Evolutionary conservation across 2,113 vertebrate genomes (phyloP), one percentile per base, ranked within the genome.

Genomic region (Alethe castanea): DNA sequence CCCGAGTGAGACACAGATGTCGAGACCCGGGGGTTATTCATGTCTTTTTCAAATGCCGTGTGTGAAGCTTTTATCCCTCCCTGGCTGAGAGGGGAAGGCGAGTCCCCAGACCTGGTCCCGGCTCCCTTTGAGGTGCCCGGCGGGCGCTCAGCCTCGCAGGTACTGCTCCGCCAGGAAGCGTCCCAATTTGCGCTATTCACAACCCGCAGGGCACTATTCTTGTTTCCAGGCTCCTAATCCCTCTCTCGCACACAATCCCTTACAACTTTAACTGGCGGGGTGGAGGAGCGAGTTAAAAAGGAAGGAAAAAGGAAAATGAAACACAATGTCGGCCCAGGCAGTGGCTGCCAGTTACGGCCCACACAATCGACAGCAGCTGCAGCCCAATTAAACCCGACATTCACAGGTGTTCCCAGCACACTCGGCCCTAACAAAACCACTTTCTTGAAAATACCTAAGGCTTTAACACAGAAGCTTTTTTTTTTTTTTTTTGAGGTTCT

Each of bases 381-480:
- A 97, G 97, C 96, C 97, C 97, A 97, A 97, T 98, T 97, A 97
- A 97, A 97, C 79, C 92, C 96, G 44, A 92, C 97, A 97, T 96
- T 97, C 97, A 97, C 98, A 98, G 98, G 98, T 98, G 98, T 97
- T 98, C 97, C 97, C 83, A 52, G 86, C 97, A 97, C 97, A 96
- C 24, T 66, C 92, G 5, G 83, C 88, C 72, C 92, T 86, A 95
- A 97, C 96, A 96, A 98, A 98, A 97, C 95, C 97, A 94, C 96
- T 96, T 96, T 97, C 96, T 97, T 95, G 95, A 95, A 96, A 97
- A 93, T 97, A 98, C 97, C 97, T 97, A 97, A 88, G 91, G 90
- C 94, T 92, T 96, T 96, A 97, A 92, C 94, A 95, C 83, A 77
- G 92, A 91, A 95, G 92, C 95, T 76, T 36, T 61, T 33, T 20